A percentile compares a stretch with the other conserved stretches of the same genome.
These are phyloP conservation scores for Nannoperca obscura DNA, from an alignment of 2,797 vertebrate genomes.

Conservation along the genomic window DNA sequence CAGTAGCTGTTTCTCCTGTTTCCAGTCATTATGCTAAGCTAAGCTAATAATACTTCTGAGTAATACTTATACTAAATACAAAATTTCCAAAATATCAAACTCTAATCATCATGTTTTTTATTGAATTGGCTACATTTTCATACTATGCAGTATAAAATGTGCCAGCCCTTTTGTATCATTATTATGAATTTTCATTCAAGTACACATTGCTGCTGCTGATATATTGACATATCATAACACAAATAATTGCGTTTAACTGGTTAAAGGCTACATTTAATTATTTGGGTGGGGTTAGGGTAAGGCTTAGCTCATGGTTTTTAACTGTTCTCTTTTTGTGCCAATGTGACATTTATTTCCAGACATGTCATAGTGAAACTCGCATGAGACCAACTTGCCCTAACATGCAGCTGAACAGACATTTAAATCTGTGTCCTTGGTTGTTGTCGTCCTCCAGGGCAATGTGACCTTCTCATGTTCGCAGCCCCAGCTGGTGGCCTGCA, in stretches of 20 bases:
- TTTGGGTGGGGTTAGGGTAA: neutral
- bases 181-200: neutral
- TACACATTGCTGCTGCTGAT: conserved; percentile 4
- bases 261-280: conserved; percentile 22
- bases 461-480: conserved; percentile 97
- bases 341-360: conserved; percentile 53
- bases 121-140: neutral
- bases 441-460: conserved; percentile 89
- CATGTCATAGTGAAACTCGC: conserved; percentile 14
- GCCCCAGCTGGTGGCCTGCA: conserved; percentile 92
- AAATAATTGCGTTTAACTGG: conserved; percentile 7
- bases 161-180: neutral
- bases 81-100: neutral
- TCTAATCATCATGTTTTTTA: neutral
- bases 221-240: neutral
- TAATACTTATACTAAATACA: neutral
- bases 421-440: conserved; percentile 56
- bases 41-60: neutral
- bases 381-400: conserved; percentile 20
- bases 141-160: neutral
- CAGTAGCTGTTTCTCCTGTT: no score
- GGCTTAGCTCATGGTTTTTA: conserved; percentile 20
- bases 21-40: neutral
- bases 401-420: conserved; percentile 21
- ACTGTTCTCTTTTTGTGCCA: conserved; percentile 30